phyloP scores from a whole-genome alignment of 2,113 vertebrate genomes.

The Equus przewalskii region DNA sequence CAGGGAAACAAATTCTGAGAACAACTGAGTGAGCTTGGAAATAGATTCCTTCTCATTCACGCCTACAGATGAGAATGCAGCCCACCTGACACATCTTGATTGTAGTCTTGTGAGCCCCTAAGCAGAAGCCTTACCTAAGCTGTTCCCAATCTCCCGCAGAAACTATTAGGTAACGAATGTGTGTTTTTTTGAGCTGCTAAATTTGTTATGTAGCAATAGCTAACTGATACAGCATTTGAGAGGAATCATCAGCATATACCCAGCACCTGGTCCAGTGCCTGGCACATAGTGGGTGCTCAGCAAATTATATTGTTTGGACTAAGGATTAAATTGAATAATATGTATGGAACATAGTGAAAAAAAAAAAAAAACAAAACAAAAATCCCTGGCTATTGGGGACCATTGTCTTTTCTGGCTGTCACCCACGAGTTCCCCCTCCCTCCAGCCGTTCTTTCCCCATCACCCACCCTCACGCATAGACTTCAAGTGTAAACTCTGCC shows the following conservation, averaged over 20 bases:
- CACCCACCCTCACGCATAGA: not conserved
- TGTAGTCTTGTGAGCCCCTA: not conserved
- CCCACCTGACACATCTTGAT: not conserved
- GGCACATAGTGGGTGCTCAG: no score
- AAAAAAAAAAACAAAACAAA: no score
- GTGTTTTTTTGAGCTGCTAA: not conserved
- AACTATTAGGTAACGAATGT: not conserved
- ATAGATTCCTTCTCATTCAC: not conserved
- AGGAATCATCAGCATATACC: no score
- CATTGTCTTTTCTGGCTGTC: not conserved
- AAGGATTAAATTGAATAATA: no score
- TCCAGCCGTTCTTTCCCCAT: not conserved
- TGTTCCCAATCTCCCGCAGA: not conserved
- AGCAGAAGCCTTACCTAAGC: not conserved
- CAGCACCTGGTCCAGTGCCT: no score
- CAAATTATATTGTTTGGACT: no score
- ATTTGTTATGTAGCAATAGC: not conserved
- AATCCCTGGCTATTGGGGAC: rapidly evolving
- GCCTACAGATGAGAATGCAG: not conserved
- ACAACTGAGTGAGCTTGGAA: not conserved
- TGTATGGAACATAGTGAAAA: no score
- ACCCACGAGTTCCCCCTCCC: rapidly evolving
- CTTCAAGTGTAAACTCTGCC: not conserved
- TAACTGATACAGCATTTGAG: not conserved
- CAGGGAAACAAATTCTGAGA: not conserved